A percentile compares a stretch with the other conserved stretches of the same genome.
Conservation (phyloP, 2,888 invertebrate genomes). For the Eledona agricola region DNA sequence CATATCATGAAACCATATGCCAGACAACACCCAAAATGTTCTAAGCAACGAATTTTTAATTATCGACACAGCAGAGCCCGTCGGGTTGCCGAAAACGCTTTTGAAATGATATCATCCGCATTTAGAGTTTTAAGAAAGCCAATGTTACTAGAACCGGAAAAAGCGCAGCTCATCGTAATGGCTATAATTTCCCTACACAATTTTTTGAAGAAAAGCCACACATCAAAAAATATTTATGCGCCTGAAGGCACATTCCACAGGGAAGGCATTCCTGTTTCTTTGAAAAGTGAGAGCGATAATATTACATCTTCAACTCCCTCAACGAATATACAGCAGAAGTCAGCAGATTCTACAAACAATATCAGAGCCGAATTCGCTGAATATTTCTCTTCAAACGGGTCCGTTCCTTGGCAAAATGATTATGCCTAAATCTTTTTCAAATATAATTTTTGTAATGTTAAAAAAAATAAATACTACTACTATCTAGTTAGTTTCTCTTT, state of each 20-base stretch:
- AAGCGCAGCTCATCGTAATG: conserved; percentile 1
- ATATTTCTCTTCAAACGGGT: not conserved
- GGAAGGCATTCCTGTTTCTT: not conserved
- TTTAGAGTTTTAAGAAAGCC: conserved; percentile 1
- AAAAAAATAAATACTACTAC: no score
- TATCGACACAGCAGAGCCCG: not conserved
- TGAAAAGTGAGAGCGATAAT: not conserved
- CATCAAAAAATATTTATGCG: not conserved
- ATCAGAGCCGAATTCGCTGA: conserved; percentile 1
- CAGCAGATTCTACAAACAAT: not conserved
- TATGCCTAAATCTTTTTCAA: no score
- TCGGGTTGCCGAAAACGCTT: not conserved
- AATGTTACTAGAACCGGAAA: not conserved
- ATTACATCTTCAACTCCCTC: not conserved
- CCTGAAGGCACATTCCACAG: not conserved
- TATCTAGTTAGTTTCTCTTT: no score
- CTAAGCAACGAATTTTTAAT: not conserved
- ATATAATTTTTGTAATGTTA: no score
- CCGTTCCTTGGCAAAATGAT: conserved; percentile 1
- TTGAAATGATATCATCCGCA: not conserved
- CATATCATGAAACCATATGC: not conserved
- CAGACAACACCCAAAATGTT: not conserved
- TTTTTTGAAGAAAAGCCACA: conserved; percentile 1
- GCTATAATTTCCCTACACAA: not conserved
- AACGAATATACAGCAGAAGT: not conserved